These are phyloP conservation scores for Epinotia nisella DNA, from an alignment of 2,888 invertebrate genomes.

Conservation along the genomic window DNA sequence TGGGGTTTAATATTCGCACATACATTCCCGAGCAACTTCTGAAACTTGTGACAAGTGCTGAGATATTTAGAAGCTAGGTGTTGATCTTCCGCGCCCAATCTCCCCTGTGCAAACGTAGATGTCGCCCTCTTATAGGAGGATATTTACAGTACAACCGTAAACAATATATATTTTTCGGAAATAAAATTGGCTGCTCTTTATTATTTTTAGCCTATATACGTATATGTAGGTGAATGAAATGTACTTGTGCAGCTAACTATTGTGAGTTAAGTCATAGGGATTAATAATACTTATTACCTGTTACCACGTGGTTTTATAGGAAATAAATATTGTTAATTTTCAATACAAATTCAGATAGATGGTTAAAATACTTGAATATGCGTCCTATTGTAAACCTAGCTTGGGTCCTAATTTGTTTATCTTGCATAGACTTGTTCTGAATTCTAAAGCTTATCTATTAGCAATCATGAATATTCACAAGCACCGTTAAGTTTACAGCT, in stretches of 20 bases:
- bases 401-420: background rate
- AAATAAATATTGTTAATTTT: too few species aligned
- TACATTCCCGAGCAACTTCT: conserved; percentile 48
- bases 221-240: too few species aligned
- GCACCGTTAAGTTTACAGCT: conserved; percentile 13
- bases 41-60: conserved; percentile 50
- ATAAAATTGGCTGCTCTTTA: background rate
- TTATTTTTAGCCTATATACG: background rate
- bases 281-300: too few species aligned
- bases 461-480: conserved; percentile 27
- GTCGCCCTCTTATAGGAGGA: conserved; percentile 5
- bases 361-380: too few species aligned
- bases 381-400: background rate
- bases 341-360: too few species aligned
- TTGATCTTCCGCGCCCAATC: conserved; percentile 56
- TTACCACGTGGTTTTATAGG: too few species aligned
- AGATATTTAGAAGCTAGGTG: conserved; percentile 47
- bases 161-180: background rate
- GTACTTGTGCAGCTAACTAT: too few species aligned
- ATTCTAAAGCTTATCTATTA: conserved; percentile 1
- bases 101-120: conserved; percentile 51
- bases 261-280: too few species aligned
- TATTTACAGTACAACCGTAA: conserved; percentile 20
- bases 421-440: background rate
- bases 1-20: conserved; percentile 55